phyloP scores from a whole-genome alignment of 2,113 vertebrate genomes.

The Anguilla japonica region DNA sequence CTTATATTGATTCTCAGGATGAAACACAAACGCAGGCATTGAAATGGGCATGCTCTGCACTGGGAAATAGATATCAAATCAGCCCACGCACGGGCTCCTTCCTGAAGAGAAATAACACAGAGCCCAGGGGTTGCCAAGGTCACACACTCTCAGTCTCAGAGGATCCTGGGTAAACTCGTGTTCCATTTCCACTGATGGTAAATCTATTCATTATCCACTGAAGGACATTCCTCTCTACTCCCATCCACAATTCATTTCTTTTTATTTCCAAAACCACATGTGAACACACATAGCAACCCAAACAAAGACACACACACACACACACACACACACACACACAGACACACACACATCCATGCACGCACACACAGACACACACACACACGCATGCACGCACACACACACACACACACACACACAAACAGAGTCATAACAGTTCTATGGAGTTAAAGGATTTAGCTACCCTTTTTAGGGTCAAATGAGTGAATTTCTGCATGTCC shows the following conservation, averaged over 20 bases:
- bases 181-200: constrained; percentile 22
- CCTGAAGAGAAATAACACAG: not conserved
- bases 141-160: constrained; percentile 29
- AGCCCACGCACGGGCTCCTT: not conserved
- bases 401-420: not conserved
- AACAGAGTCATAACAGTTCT: not conserved
- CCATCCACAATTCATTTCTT: not conserved
- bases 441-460: not conserved
- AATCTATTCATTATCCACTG: not conserved
- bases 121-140: constrained; percentile 31
- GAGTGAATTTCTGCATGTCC: not conserved
- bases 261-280: not conserved
- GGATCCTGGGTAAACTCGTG: constrained; percentile 23
- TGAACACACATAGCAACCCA: not conserved
- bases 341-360: no score
- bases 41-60: not conserved
- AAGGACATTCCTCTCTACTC: constrained; percentile 10
- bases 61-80: constrained; percentile 5
- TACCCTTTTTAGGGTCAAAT: not conserved
- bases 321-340: no score
- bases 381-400: no score
- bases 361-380: no score
- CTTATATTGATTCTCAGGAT: not conserved
- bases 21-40: not conserved
- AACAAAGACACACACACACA: not conserved